phyloP scores from a whole-genome alignment of 2,888 invertebrate genomes.

The Perizoma affinitatum region DNA sequence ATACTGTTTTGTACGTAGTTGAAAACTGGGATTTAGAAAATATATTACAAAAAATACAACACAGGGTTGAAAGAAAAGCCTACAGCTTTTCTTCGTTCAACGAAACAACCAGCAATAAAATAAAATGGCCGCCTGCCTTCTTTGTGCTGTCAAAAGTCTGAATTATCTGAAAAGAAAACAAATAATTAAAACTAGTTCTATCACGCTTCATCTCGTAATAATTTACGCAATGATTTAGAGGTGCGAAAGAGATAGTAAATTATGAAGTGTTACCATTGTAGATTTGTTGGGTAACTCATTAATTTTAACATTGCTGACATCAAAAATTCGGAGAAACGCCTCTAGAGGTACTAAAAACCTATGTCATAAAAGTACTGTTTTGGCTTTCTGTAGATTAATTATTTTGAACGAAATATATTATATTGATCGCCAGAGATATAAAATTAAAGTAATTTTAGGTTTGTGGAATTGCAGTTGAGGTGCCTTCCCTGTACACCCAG shows the following conservation, averaged over 20 bases:
- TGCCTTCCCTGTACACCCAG: too few species aligned
- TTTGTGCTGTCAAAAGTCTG: slow-evolving; percentile 80
- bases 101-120: slow-evolving; percentile 70
- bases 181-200: slow-evolving; percentile 73
- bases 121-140: slow-evolving; percentile 83
- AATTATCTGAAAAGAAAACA: slow-evolving; percentile 76
- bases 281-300: slow-evolving; percentile 13
- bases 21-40: slow-evolving; percentile 54
- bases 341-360: too few species aligned
- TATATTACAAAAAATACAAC: slow-evolving; percentile 65
- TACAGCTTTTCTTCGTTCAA: slow-evolving; percentile 62
- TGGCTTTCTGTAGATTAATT: too few species aligned
- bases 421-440: too few species aligned
- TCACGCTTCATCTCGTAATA: slow-evolving; percentile 65
- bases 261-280: slow-evolving; percentile 51
- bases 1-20: slow-evolving; percentile 78
- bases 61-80: slow-evolving; percentile 58
- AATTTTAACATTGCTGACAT: neutral
- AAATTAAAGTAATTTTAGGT: too few species aligned
- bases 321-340: too few species aligned
- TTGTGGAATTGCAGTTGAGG: too few species aligned
- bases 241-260: slow-evolving; percentile 59
- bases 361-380: too few species aligned
- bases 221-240: slow-evolving; percentile 53
- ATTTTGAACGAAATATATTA: too few species aligned